Base-by-base conservation (phyloP, 2,888 invertebrate genomes). In the Polymixis lichenea region DNA sequence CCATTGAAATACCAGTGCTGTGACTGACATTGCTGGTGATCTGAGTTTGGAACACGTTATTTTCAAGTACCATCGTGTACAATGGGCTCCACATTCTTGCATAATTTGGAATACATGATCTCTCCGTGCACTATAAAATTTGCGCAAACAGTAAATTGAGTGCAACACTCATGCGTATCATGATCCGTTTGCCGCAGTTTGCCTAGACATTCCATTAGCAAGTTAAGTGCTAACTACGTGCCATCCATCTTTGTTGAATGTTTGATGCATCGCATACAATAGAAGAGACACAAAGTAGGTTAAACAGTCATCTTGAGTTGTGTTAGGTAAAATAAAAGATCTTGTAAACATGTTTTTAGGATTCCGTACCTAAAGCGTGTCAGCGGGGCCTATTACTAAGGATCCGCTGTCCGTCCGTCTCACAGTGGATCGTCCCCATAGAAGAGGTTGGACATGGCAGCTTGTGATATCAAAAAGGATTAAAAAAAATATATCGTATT, bases 121-220 rank as follows among this genome's bases (percentile, higher is more conserved):
- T 80, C 43, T 71, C 25, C 17, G 22, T 49, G 55, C 38, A 32
- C 55, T 25, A 55, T 17, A 53, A 25, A 66, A 67, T 68, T 58
- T 60, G 32, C 68, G 69, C 32, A 58, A 62, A 58, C 60, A 74
- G 70, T 70, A 67, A 84, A 81, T 85, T 15, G 58, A 56, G 62
- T 81, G 70, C 60, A 75, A 56, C 28, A 32, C 61, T 55, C 71
- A 65, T 82, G 76, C 70, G 76, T 69, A 51, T 76, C 71, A 53
- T 68, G 62, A 75, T 49, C 46, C 67, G 67, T 22, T 51, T 32
- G 32, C 43, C 49, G 58, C 51, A 58, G 76, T 76, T 80, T 60
- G 77, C 86, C 77, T 82, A 82, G 87, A 82, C 83, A 60, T 51
- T 62, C 73, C 78, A 82, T 85, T 85, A 85, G 73, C 79, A 75